Evolutionary conservation across 2,888 invertebrate species (phyloP).

Genomic region (Cantharis flavilabris): DNA sequence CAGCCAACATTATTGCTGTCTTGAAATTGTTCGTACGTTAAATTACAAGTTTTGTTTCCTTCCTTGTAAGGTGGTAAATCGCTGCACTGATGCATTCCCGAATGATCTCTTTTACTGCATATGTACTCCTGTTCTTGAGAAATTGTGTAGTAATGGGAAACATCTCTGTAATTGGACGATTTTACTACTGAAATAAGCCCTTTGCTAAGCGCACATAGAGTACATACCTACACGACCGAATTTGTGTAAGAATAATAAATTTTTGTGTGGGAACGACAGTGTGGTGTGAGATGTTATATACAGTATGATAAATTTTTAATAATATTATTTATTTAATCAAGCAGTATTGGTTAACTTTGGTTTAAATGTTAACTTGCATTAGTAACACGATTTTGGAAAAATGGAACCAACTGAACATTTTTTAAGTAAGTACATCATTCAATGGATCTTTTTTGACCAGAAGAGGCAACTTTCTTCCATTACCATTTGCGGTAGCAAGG

Average conservation of each 20-base stretch:
- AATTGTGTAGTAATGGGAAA: conserved; percentile 85
- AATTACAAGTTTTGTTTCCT: conserved; percentile 77
- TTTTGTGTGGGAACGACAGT: neutral
- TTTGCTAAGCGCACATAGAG: conserved; percentile 14
- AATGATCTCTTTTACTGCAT: conserved; percentile 90
- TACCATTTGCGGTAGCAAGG: neutral
- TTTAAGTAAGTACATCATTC: neutral
- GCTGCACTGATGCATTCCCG: conserved; percentile 91
- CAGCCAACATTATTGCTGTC: conserved; percentile 65
- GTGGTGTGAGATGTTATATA: neutral
- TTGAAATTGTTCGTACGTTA: conserved; percentile 56
- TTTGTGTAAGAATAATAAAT: neutral
- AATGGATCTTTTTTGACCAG: neutral
- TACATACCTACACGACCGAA: conserved; percentile 8
- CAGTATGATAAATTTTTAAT: neutral
- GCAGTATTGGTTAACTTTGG: neutral
- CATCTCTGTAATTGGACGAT: conserved; percentile 55
- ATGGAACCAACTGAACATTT: neutral
- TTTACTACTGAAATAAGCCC: conserved; percentile 15
- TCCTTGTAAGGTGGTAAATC: conserved; percentile 80
- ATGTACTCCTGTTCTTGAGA: conserved; percentile 95
- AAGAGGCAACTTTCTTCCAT: no score
- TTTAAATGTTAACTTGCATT: neutral
- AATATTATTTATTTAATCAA: neutral
- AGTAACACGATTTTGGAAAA: neutral